These are phyloP conservation scores for Fragum fragum DNA, from an alignment of 2,888 invertebrate genomes.

Conservation along the genomic window DNA sequence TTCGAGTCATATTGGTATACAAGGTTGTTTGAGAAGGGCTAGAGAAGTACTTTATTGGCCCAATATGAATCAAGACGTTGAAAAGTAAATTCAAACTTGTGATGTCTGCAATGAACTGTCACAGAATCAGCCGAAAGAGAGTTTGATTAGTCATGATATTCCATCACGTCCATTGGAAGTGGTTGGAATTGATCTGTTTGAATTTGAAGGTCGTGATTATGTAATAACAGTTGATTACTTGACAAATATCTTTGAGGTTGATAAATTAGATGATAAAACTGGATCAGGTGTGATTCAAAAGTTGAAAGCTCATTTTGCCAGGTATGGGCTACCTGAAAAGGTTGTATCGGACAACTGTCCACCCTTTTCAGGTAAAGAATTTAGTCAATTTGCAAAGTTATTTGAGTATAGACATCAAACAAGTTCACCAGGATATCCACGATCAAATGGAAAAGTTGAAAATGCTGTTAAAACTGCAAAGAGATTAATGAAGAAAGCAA, in stretches of 20 bases:
- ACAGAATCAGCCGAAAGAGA: slow-evolving; percentile 32
- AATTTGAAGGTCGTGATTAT: slow-evolving; percentile 45
- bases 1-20: too few relatives aligned
- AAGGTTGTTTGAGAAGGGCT: too few relatives aligned
- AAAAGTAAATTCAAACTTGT: slow-evolving; percentile 28
- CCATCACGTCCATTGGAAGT: slow-evolving; percentile 52
- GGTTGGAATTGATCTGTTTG: slow-evolving; percentile 55
- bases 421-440: slow-evolving; percentile 21
- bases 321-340: slow-evolving; percentile 38
- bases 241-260: slow-evolving; percentile 54
- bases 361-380: slow-evolving; percentile 31
- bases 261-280: slow-evolving; percentile 37
- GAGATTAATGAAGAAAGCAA: slow-evolving; percentile 49
- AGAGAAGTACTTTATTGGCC: too few relatives aligned
- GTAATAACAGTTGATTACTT: slow-evolving; percentile 49
- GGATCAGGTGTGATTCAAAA: too few relatives aligned
- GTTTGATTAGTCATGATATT: slow-evolving; percentile 49
- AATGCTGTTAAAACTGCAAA: slow-evolving; percentile 49
- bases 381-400: slow-evolving; percentile 28
- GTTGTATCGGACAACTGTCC: slow-evolving; percentile 48
- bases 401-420: slow-evolving; percentile 45
- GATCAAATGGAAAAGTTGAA: slow-evolving; percentile 50
- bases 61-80: slow-evolving; percentile 15
- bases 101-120: slow-evolving; percentile 25
- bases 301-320: slow-evolving; percentile 38